These are phyloP conservation scores for Atopsyche davidsoni DNA, from an alignment of 1,140 invertebrate genomes.

Conservation along the genomic window DNA sequence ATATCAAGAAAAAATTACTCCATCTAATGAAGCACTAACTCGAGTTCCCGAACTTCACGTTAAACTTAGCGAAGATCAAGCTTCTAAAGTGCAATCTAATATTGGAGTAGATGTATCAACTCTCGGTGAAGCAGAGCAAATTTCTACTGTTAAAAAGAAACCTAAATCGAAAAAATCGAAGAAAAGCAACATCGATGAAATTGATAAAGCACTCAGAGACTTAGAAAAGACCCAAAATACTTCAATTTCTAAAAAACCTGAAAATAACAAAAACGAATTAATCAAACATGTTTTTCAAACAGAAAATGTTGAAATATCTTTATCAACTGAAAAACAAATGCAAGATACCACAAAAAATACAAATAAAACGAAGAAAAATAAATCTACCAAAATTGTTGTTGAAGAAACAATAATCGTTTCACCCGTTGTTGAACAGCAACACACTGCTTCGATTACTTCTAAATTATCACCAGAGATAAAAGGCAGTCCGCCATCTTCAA, in stretches of 20 bases:
- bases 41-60: background rate
- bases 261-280: slow-evolving; percentile 22
- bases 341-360: slow-evolving; percentile 13
- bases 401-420: slow-evolving; percentile 12
- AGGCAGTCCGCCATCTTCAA: too few relatives aligned
- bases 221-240: slow-evolving; percentile 36
- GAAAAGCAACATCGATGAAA: slow-evolving; percentile 44
- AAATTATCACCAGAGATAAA: too few relatives aligned
- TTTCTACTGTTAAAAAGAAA: slow-evolving; percentile 38
- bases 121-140: slow-evolving; percentile 20
- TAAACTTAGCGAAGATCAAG: background rate
- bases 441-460: too few relatives aligned
- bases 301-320: too few relatives aligned
- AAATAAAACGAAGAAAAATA: slow-evolving; percentile 24
- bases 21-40: slow-evolving; percentile 28
- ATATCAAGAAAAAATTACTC: slow-evolving; percentile 28
- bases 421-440: slow-evolving; percentile 26
- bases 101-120: slow-evolving; percentile 13
- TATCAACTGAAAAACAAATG: too few relatives aligned
- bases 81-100: too few relatives aligned
- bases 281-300: slow-evolving; percentile 12
- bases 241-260: slow-evolving; percentile 31
- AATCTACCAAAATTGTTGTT: slow-evolving; percentile 10
- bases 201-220: slow-evolving; percentile 50
- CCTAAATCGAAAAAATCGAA: slow-evolving; percentile 42